Base-by-base conservation (phyloP, 1,140 invertebrate species). In the Amphibalanus amphitrite region DNA sequence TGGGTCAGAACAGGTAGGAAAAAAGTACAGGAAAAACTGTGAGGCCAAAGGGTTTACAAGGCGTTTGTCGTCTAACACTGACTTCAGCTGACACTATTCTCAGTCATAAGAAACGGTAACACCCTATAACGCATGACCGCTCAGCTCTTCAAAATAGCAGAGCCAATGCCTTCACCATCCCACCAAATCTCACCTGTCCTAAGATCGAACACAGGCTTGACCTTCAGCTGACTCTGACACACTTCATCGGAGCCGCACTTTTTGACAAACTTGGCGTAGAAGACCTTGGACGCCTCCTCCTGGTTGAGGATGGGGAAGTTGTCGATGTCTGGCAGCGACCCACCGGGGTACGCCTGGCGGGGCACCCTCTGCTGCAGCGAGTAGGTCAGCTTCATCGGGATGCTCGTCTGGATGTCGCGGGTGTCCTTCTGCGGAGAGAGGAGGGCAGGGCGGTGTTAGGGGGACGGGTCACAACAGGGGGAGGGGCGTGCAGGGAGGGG, bases 201-300 rank as follows among this genome's bases (percentile, higher is more conserved):
- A 25, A 75, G 47, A 47, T 67, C 68, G 20, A 75, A 67, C 10
- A 70, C 65, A 13, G 88, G 86, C n/a, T 83, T 79, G 0, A 95
- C 79, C 71, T 84, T 80, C n/a, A 97, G 79, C 77, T 94, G 85
- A 79, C 92, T 95, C 76, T 92, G 86, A 79, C 95, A 97, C 29
- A 91, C 83, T 76, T 94, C 91, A 78, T 97, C 92, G 0, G 85
- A 81, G 13, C 93, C 94, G 78, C 94, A 98, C 77, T 97, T 92
- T 81, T 95, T 96, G 70, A 93, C 86, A 82, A 98, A 96, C 29
- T 87, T 89, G 3, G 90, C 92, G 76, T 89, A 84, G 76, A 95
- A 95, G 6, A 87, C 82, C 75, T 88, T 87, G 17, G 86, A 86
- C 0, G 92, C 91, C 78, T 90, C 87, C 73, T 90, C 90, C 75